Evolutionary conservation across 2,113 vertebrate genomes (phyloP).

Genomic region (Urocitellus parryii): DNA sequence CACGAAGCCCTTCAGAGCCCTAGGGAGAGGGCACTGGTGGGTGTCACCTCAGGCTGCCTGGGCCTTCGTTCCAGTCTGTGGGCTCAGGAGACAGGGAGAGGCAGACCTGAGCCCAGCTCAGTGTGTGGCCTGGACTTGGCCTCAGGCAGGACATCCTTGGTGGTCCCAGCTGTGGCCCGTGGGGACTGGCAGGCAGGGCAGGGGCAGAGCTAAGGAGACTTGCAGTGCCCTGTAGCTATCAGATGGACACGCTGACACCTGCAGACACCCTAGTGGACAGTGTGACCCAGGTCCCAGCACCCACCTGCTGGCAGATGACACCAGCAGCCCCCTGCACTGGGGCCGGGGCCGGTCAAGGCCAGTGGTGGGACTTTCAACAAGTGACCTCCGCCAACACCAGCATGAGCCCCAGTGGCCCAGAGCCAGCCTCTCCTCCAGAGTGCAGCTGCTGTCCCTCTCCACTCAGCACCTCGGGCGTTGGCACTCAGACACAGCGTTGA

Average conservation of each 20-base stretch:
- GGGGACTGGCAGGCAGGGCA: accelerated
- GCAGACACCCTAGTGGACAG: not conserved
- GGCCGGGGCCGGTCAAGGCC: not conserved
- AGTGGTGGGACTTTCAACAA: accelerated
- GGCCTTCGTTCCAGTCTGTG: not conserved
- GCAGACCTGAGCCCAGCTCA: no score
- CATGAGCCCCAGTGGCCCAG: accelerated
- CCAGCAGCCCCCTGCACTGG: not conserved
- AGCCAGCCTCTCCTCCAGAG: not conserved
- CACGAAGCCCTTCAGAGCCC: not conserved
- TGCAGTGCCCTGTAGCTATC: not conserved
- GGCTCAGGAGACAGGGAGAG: not conserved
- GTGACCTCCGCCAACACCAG: accelerated
- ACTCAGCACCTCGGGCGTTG: no score
- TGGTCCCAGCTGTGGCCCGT: not conserved
- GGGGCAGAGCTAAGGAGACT: not conserved
- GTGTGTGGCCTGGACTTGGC: not conserved
- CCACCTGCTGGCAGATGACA: not conserved
- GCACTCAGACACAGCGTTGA: no score
- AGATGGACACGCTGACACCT: not conserved
- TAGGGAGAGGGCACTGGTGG: accelerated
- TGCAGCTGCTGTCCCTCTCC: no score
- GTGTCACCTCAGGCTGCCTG: accelerated
- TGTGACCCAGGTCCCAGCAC: not conserved
- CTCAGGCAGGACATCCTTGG: accelerated